Conservation (phyloP, 2,797 vertebrate species). For the Myotis myotis region DNA sequence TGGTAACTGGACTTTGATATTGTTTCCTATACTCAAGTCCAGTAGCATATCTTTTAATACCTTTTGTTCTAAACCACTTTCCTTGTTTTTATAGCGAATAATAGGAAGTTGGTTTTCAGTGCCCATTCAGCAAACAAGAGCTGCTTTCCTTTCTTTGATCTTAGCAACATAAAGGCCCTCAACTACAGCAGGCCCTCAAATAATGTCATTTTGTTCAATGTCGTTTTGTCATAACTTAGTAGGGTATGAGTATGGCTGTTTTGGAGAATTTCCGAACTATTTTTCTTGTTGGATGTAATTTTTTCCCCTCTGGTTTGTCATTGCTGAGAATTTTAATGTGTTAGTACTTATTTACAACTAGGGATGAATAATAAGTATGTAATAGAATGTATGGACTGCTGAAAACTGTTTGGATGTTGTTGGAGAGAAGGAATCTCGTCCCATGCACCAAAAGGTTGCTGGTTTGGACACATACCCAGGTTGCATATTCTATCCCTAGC, state of each 20-base stretch:
- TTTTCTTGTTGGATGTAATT: not conserved
- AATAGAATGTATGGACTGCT: not conserved
- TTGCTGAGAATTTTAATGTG: not conserved
- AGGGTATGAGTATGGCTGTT: not conserved
- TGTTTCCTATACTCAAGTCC: not conserved
- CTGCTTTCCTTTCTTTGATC: not conserved
- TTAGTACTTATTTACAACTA: not conserved
- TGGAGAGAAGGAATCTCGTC: not conserved
- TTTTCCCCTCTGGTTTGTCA: not conserved
- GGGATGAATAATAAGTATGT: not conserved
- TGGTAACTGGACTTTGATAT: not conserved
- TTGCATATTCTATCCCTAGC: not conserved
- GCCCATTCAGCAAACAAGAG: not conserved
- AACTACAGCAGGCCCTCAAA: not conserved
- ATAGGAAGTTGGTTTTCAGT: not conserved
- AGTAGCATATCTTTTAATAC: not conserved
- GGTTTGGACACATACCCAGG: not conserved
- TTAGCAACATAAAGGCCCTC: not conserved
- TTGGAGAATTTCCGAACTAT: not conserved
- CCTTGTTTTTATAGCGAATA: slow-evolving; percentile 1
- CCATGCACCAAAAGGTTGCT: not conserved
- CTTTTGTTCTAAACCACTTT: not conserved
- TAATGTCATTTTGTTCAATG: not conserved
- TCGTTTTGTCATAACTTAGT: not conserved
- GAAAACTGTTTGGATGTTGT: not conserved